Evolutionary conservation across 2,797 vertebrate species (phyloP), one percentile per base, ranked within the genome.

Genomic region (Diplodus sargus): DNA sequence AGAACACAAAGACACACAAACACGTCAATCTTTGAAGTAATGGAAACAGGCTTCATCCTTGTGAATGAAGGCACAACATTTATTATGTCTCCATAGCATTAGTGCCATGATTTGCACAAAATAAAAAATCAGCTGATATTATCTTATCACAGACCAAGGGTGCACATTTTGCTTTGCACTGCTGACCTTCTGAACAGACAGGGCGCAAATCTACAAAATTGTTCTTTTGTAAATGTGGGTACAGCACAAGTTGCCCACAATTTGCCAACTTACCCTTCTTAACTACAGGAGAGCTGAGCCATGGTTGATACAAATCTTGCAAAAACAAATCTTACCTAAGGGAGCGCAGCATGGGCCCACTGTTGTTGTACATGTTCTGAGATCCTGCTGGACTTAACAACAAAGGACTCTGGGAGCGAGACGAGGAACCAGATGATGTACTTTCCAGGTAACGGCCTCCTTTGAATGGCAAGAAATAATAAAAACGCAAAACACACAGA

Each of bases 341-440:
- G 1, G 95, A 94, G 34, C 95, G 95, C 48, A 95, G 79, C 22
- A 96, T 76, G 0, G 94, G 91, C 0, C 93, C 94, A 0, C 76
- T 85, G 81, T 84, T 95, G 28, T 90, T 85, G 91, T 92, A 93
- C n/a, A 91, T 91, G 69, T 92, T 89, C 30, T 96, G 95, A 58
- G 96, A 95, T 9, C 83, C 95, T 25, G 95, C 96, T 0, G 97
- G 96, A 78, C 97, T 98, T 57, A 97, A 85, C 79, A 96, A 70
- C 89, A 96, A 85, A 0, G 97, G 97, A 93, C 97, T 98, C 93
- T 97, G 97, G 10, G 97, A 98, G 64, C 96, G 94, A 0, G 97
- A 97, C 0, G 97, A 98, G 1, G 97, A 98, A 45, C 96, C 97
- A 0, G 97, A 97, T 0, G 97, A 98, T 0, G 96, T 97, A 61